Evolutionary conservation across 2,797 vertebrate genomes (phyloP).

Genomic region (Geotrypetes seraphini): DNA sequence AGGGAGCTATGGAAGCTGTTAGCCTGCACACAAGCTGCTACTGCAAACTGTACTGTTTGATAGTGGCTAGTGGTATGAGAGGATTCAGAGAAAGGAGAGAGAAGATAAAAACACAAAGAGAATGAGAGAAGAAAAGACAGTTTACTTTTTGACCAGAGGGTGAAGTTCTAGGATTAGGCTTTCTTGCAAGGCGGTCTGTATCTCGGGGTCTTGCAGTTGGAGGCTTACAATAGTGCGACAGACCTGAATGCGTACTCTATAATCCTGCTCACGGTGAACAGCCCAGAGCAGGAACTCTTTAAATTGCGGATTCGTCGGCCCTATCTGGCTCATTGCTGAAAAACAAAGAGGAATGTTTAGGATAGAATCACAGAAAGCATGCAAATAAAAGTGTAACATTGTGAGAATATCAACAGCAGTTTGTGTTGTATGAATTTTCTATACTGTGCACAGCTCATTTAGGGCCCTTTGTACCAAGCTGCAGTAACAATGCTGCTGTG

Average conservation of each 20-base stretch:
- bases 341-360: neutral
- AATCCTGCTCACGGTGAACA: conserved; percentile 46
- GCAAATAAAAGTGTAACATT: too few relatives aligned
- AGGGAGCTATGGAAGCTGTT: too few relatives aligned
- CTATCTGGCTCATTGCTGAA: conserved; percentile 52
- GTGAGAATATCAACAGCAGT: too few relatives aligned
- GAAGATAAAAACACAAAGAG: too few relatives aligned
- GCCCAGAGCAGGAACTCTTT: conserved; percentile 50
- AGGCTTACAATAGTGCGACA: conserved; percentile 44
- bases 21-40: neutral
- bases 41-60: neutral
- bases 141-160: conserved; percentile 47
- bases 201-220: conserved; percentile 28
- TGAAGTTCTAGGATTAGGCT: conserved; percentile 48
- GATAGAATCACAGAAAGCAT: too few relatives aligned
- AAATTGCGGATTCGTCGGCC: conserved; percentile 38
- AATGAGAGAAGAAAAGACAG: neutral
- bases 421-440: too few relatives aligned
- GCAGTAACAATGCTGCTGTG: too few relatives aligned
- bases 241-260: conserved; percentile 49
- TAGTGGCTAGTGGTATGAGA: neutral
- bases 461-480: too few relatives aligned
- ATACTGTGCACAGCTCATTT: too few relatives aligned
- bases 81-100: neutral
- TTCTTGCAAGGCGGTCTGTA: conserved; percentile 44